Percentiles rank a stretch among this genome's conserved stretches.
Evolutionary conservation across 2,113 vertebrate genomes (phyloP).

Genomic region (Platycercus adscitus): DNA sequence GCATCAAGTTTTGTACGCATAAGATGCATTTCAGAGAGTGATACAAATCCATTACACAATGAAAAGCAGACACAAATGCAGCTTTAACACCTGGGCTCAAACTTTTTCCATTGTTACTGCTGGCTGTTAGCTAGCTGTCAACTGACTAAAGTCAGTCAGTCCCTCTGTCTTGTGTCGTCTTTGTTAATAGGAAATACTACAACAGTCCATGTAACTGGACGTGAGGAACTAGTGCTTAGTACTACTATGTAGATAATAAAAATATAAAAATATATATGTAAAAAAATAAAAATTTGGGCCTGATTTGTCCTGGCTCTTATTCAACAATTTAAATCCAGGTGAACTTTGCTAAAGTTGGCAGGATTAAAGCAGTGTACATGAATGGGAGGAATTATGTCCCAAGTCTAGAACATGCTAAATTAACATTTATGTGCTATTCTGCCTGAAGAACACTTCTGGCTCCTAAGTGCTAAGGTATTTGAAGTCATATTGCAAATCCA

Average conservation of each 20-base stretch:
- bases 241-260: neutral
- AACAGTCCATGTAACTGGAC: neutral
- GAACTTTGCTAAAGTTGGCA: neutral
- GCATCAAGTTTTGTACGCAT: neutral
- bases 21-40: neutral
- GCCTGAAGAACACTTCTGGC: neutral
- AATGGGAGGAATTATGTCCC: neutral
- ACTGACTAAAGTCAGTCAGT: neutral
- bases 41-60: neutral
- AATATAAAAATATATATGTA: neutral
- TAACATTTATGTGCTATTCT: slow-evolving; percentile 43
- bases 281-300: neutral
- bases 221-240: neutral
- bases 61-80: neutral
- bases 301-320: neutral
- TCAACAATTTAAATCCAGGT: neutral
- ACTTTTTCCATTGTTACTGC: neutral
- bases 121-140: neutral
- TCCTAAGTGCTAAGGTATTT: neutral
- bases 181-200: neutral
- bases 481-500: slow-evolving; percentile 46
- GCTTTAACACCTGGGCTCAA: neutral
- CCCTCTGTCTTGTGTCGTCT: neutral
- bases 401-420: slow-evolving; percentile 44
- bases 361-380: neutral